These are phyloP conservation scores for Falco biarmicus DNA, from an alignment of 2,797 vertebrate species.

Conservation along the genomic window DNA sequence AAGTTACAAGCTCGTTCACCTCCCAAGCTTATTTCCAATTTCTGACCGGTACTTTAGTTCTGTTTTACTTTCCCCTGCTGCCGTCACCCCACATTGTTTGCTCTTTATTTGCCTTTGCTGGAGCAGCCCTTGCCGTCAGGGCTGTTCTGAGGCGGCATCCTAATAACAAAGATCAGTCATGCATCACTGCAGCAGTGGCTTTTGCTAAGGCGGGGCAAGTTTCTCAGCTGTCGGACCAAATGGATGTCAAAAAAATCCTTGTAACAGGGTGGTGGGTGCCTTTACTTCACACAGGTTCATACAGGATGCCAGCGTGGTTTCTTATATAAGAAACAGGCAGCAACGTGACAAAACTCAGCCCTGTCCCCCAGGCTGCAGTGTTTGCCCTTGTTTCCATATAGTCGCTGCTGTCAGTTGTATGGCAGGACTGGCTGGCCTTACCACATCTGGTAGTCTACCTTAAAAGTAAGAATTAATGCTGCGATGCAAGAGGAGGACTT, in stretches of 20 bases:
- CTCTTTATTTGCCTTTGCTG: background rate
- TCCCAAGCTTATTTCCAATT: background rate
- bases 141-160: background rate
- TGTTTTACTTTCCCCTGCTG: background rate
- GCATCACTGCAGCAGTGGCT: background rate
- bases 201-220: background rate
- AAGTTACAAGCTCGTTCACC: background rate
- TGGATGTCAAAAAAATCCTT: background rate
- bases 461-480: background rate
- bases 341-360: background rate
- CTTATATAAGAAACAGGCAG: background rate
- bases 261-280: background rate
- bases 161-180: background rate
- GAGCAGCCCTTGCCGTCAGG: background rate
- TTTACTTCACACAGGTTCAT: background rate
- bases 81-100: background rate
- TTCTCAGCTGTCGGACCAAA: background rate
- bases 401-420: accelerated
- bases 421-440: background rate
- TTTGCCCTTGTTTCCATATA: background rate
- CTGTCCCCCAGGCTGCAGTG: background rate
- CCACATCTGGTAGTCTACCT: background rate
- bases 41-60: background rate
- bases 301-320: background rate
- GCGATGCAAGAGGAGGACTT: background rate